Conservation (phyloP, 1,140 invertebrate species). For the Hermetia illucens region DNA sequence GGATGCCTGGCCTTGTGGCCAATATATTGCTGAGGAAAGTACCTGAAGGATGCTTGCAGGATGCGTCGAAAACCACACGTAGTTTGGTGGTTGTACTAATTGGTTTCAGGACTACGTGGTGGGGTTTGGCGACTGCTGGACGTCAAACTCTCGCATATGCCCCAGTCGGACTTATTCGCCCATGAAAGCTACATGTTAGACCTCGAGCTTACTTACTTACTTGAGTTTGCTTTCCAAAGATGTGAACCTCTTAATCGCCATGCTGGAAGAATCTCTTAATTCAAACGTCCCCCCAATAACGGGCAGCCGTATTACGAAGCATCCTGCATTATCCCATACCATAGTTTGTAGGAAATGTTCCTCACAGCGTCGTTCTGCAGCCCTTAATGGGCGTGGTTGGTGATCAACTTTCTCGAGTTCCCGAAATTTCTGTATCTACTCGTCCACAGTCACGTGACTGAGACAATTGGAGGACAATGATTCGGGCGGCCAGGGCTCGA, state of each 20-base stretch:
- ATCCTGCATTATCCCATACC: not conserved
- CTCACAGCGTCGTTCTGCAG: too few relatives aligned
- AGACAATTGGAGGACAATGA: too few relatives aligned
- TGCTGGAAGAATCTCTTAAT: not conserved
- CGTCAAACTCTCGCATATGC: constrained; percentile 17
- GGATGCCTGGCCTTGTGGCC: constrained; percentile 7
- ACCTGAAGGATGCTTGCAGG: constrained; percentile 7
- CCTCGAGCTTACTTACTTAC: constrained; percentile 11
- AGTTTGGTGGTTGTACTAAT: constrained; percentile 10
- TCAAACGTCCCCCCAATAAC: not conserved
- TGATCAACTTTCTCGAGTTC: too few relatives aligned
- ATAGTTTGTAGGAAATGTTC: not conserved
- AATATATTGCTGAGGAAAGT: constrained; percentile 10
- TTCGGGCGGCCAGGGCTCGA: too few relatives aligned
- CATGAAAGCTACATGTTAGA: constrained; percentile 21
- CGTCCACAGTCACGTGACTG: too few relatives aligned
- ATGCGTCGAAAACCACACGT: constrained; percentile 13
- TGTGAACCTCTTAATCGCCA: not conserved
- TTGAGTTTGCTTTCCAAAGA: not conserved
- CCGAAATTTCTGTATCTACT: too few relatives aligned
- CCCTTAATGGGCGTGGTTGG: too few relatives aligned
- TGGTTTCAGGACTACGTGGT: constrained; percentile 15
- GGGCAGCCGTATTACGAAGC: not conserved
- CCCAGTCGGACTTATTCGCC: constrained; percentile 24
- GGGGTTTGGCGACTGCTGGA: constrained; percentile 9